These are phyloP conservation scores for Capromys pilorides DNA, from an alignment of 2,797 vertebrate species.

Conservation along the genomic window DNA sequence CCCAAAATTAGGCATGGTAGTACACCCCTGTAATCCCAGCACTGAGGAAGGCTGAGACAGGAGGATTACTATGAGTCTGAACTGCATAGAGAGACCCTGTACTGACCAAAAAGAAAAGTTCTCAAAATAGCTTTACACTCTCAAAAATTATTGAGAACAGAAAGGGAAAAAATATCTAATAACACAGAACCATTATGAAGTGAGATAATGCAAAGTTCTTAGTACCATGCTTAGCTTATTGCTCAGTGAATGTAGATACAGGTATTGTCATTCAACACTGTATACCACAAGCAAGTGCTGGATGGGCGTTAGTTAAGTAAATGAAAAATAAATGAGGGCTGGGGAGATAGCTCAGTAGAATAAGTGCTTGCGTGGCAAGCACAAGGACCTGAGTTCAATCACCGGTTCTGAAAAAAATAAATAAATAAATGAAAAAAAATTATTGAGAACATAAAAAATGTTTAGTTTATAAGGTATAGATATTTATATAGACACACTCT, in stretches of 20 bases:
- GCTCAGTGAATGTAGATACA: not conserved
- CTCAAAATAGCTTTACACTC: slow-evolving; percentile 3
- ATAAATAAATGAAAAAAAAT: too few species aligned
- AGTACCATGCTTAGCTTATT: not conserved
- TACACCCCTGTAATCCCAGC: too few species aligned
- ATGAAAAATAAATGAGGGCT: not conserved
- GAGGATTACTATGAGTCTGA: too few species aligned
- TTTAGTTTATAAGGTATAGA: slow-evolving; percentile 27
- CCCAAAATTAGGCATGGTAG: too few species aligned
- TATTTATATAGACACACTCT: not conserved
- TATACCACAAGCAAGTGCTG: not conserved
- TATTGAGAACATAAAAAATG: slow-evolving; percentile 21
- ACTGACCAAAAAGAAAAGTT: not conserved
- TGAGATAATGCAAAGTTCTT: not conserved
- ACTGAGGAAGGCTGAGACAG: too few species aligned
- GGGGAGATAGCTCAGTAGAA: too few species aligned
- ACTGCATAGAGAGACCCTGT: too few species aligned
- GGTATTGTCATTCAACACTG: not conserved
- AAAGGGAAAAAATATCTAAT: not conserved
- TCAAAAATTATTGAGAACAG: slow-evolving; percentile 26
- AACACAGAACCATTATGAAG: not conserved
- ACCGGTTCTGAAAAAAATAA: too few species aligned
- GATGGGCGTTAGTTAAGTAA: not conserved
- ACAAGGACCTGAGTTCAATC: too few species aligned
- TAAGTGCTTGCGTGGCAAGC: too few species aligned